phyloP scores from a whole-genome alignment of 2,113 vertebrate genomes.

The Heterotis niloticus region DNA sequence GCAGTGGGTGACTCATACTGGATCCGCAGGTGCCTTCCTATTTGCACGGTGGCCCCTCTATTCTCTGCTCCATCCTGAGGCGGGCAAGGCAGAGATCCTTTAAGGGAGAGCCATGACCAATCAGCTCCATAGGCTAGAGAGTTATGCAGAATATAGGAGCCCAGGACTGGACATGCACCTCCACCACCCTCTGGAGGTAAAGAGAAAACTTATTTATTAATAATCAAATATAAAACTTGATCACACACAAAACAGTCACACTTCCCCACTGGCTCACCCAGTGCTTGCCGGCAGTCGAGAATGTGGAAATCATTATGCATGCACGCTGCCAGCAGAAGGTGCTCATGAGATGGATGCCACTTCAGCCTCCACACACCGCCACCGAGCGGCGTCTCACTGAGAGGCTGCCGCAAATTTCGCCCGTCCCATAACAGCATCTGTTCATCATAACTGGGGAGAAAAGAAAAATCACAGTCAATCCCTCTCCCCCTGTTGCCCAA shows the following conservation, averaged over 20 bases:
- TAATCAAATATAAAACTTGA: no score
- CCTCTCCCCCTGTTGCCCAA: not conserved
- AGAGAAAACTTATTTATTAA: not conserved
- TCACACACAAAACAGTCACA: no score
- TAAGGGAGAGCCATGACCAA: conserved; percentile 76
- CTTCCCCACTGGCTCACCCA: conserved; percentile 56
- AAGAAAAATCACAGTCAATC: not conserved
- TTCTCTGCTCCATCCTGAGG: conserved; percentile 36
- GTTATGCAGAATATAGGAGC: conserved; percentile 76
- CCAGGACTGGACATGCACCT: conserved; percentile 61
- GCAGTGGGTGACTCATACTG: conserved; percentile 70
- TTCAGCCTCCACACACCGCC: conserved; percentile 91
- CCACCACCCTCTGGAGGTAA: conserved; percentile 57
- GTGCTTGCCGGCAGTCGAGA: conserved; percentile 70
- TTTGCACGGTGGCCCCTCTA: conserved; percentile 27
- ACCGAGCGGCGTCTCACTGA: conserved; percentile 67
- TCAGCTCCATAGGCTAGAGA: conserved; percentile 89
- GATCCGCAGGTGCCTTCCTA: conserved; percentile 62
- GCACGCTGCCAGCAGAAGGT: conserved; percentile 85
- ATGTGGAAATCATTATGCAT: conserved; percentile 88
- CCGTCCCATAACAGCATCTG: conserved; percentile 86
- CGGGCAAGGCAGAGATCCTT: conserved; percentile 32
- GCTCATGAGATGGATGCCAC: conserved; percentile 77
- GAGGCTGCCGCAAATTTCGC: conserved; percentile 75
- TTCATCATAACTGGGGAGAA: conserved; percentile 78